These are phyloP conservation scores for Heliconius erato DNA, from an alignment of 2,888 invertebrate genomes.

Conservation along the genomic window DNA sequence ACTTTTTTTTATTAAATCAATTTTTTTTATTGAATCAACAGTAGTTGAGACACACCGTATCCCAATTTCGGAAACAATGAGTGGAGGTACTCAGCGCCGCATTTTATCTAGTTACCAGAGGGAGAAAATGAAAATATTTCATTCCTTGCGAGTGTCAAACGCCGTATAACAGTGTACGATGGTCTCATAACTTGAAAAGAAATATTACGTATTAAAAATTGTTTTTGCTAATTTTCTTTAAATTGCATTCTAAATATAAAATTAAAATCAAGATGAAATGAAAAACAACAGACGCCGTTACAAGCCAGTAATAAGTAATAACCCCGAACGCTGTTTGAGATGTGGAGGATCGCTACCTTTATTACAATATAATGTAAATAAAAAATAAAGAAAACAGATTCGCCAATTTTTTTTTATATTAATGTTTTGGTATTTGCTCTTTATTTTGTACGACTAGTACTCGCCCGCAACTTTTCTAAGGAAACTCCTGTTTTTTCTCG, in stretches of 20 bases:
- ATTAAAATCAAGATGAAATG: conserved; percentile 1
- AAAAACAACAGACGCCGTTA: conserved; percentile 11
- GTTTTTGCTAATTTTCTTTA: background rate
- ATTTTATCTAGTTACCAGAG: too few relatives aligned
- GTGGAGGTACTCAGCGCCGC: too few relatives aligned
- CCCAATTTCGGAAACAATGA: too few relatives aligned
- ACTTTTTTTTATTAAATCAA: too few relatives aligned
- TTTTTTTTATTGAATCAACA: too few relatives aligned
- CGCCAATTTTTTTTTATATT: background rate
- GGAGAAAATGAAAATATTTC: too few relatives aligned
- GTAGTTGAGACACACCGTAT: too few relatives aligned
- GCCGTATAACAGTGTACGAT: too few relatives aligned
- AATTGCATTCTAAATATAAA: conserved; percentile 7
- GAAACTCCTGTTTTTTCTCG: too few relatives aligned
- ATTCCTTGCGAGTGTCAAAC: too few relatives aligned
- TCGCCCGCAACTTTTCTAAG: too few relatives aligned
- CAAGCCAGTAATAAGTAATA: conserved; percentile 27
- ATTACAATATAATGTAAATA: conserved; percentile 25
- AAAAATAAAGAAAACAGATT: conserved; percentile 1
- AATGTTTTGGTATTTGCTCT: background rate
- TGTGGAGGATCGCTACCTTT: conserved; percentile 13
- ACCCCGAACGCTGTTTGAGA: conserved; percentile 14
- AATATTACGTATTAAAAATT: background rate
- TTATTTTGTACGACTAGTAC: too few relatives aligned
- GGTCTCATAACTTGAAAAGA: background rate